Base-by-base conservation (phyloP, 2,888 invertebrate species). In the Lochmaea crataegi region DNA sequence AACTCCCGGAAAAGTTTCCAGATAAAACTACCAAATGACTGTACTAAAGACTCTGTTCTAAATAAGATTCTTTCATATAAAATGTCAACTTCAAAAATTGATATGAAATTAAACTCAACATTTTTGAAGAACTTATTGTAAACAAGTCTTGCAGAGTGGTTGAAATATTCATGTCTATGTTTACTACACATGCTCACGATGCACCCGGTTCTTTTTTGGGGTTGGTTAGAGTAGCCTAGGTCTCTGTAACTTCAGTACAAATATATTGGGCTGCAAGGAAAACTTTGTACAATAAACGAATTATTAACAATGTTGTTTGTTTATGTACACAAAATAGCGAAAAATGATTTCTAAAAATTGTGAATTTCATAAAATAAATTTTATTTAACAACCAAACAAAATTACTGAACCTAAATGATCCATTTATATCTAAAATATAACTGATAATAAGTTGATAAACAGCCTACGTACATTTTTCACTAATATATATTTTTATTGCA, bases 231-330 rank as follows among this genome's bases (percentile, higher is more conserved):
- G 69, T 76, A 73, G 77, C 53, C 74, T 76, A 77, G 76, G 87
- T 86, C 87, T 86, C 87, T 86, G 86, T 87, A 86, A 87, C 87
- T 87, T 85, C 82, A 86, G 85, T 84, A 85, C 85, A 85, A 78
- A 75, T 71, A 65, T 38, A 68, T 5, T 22, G n/a, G 16, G 16
- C 53, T 18, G 18, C 18, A 71, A 58, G 60, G 67, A 45, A 70
- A 53, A 64, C 26, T 70, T 70, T 70, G 18, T 57, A 64, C 64
- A 70, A 63, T 60, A 60, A 60, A 32, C 14, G 6, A 18, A 42
- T 63, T 18, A 63, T 38, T n/a, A 16, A 42, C 10, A 16, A 18
- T 41, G 16, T 63, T 18, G 18, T 61, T 42, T 42, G 10, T 10
- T 18, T 41, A 42, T 56, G 18, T 32, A 58, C 14, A 58, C 22